Percentiles rank a stretch among this genome's conserved stretches.
Conservation (phyloP, 92 coral and sea anemone species). For the Phenganax marumi region DNA sequence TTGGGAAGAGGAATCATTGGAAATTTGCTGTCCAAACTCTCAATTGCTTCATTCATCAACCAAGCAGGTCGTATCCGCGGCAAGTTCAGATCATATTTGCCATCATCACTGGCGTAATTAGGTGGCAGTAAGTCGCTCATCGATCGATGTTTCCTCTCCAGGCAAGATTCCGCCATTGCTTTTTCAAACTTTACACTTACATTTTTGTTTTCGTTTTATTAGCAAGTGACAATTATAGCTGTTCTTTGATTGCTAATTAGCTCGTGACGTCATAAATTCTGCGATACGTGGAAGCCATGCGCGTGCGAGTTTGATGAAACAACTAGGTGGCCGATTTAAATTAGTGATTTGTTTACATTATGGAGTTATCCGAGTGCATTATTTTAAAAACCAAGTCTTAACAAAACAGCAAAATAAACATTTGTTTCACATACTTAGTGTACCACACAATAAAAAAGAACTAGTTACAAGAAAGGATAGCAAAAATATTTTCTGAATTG, state of each 20-base stretch:
- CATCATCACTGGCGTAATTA: constrained; percentile 32
- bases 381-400: no score
- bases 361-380: no score
- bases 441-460: no score
- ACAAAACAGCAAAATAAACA: no score
- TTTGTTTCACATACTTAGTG: no score
- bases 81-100: constrained; percentile 12
- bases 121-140: constrained; percentile 33
- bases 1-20: constrained; percentile 90
- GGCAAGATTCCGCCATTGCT: neutral
- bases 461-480: no score
- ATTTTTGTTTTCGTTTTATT: constrained; percentile 5
- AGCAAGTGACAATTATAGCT: neutral
- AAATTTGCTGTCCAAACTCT: constrained; percentile 80
- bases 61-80: constrained; percentile 78
- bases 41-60: constrained; percentile 70
- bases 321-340: neutral
- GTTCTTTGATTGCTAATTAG: neutral
- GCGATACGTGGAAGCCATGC: neutral
- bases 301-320: neutral
- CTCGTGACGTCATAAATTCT: constrained; percentile 3
- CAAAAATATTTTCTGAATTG: no score
- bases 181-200: constrained; percentile 9
- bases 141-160: constrained; percentile 19
- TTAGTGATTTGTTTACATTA: no score